A percentile compares a stretch with the other conserved stretches of the same genome.
Conservation (phyloP, 1,140 invertebrate species). For the Drosophila ficusphila region DNA sequence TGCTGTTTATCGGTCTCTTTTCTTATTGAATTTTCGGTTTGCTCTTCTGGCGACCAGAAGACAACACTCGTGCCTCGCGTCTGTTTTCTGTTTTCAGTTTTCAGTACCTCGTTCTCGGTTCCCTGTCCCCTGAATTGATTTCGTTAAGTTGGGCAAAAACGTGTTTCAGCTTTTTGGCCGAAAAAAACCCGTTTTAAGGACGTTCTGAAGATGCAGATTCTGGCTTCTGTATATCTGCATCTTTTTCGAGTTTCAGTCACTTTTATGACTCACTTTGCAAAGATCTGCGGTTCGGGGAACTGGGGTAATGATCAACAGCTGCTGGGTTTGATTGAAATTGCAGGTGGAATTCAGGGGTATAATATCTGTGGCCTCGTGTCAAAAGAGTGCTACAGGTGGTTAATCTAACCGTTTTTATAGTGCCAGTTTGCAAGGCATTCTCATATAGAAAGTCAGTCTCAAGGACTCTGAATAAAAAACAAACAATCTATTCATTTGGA, state of each 20-base stretch:
- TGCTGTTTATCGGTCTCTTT: conserved; percentile 65
- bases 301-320: conserved; percentile 10
- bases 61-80: conserved; percentile 60
- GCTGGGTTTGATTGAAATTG: conserved; percentile 5
- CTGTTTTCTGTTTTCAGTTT: conserved; percentile 7
- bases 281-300: conserved; percentile 3
- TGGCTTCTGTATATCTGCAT: conserved; percentile 35
- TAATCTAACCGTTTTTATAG: neutral
- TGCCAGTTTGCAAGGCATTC: neutral
- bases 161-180: conserved; percentile 62
- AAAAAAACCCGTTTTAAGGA: conserved; percentile 71
- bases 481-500: neutral
- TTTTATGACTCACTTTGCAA: conserved; percentile 62
- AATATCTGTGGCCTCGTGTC: conserved; percentile 14
- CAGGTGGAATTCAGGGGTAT: conserved; percentile 11
- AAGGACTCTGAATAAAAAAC: neutral
- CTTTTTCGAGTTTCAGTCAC: conserved; percentile 13
- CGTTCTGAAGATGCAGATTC: conserved; percentile 30
- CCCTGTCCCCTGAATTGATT: conserved; percentile 54
- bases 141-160: conserved; percentile 66
- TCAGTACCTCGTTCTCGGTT: neutral
- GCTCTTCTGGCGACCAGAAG: conserved; percentile 11
- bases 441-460: neutral
- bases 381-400: neutral
- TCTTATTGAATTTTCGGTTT: conserved; percentile 65